phyloP scores from a whole-genome alignment of 2,888 invertebrate species.

The Nyleta sp. region DNA sequence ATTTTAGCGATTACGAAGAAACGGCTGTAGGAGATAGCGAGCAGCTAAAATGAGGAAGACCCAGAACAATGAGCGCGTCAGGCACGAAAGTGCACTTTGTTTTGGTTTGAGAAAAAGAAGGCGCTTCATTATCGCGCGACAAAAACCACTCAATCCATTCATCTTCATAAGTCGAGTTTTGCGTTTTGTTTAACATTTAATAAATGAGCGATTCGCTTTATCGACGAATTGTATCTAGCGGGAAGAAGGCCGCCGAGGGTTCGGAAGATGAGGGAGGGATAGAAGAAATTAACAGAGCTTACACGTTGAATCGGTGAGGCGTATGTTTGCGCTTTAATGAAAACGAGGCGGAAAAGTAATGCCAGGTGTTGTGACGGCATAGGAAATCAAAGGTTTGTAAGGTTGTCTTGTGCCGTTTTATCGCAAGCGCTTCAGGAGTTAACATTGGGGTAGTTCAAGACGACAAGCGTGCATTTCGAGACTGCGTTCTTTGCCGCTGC shows the following conservation, averaged over 20 bases:
- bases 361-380: background rate
- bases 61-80: conserved; percentile 52
- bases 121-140: conserved; percentile 43
- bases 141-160: conserved; percentile 50
- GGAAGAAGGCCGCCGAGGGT: background rate
- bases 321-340: conserved; percentile 21
- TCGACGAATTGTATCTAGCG: background rate
- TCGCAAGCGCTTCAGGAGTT: conserved; percentile 36
- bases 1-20: conserved; percentile 67
- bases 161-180: conserved; percentile 38
- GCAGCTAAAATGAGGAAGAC: conserved; percentile 45
- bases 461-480: conserved; percentile 14
- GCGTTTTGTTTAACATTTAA: conserved; percentile 36
- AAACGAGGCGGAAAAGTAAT: conserved; percentile 20
- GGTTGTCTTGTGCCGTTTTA: conserved; percentile 26
- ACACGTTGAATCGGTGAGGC: conserved; percentile 1
- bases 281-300: background rate
- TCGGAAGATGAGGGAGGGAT: no score
- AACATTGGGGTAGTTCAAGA: conserved; percentile 32
- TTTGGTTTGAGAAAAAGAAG: conserved; percentile 36
- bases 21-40: conserved; percentile 55
- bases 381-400: conserved; percentile 70
- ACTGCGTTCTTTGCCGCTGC: conserved; percentile 42
- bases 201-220: conserved; percentile 22
- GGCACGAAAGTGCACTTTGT: conserved; percentile 62